Percentiles rank a stretch among this genome's conserved stretches.
These are phyloP conservation scores for Darevskia nairensis DNA, from an alignment of 2,797 vertebrate genomes.

Conservation along the genomic window DNA sequence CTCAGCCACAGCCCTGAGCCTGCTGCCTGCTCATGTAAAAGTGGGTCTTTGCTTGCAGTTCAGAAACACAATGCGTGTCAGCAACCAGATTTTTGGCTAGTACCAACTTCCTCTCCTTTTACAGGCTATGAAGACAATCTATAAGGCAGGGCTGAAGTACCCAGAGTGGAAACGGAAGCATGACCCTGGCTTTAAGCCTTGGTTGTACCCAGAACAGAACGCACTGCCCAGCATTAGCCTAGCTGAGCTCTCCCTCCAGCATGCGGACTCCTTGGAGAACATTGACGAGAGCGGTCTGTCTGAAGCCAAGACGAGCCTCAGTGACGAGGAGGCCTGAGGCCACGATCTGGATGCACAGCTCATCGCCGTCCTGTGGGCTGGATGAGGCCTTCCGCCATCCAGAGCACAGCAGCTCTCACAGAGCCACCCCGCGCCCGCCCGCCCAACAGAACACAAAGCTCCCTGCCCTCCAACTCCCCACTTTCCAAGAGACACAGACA, in stretches of 20 bases:
- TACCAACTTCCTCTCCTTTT: rapidly evolving
- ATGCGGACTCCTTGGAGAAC: slow-evolving; percentile 85
- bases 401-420: background rate
- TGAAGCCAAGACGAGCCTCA: slow-evolving; percentile 81
- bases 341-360: rapidly evolving
- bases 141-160: slow-evolving; percentile 90
- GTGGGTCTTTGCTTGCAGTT: too few species aligned
- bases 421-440: background rate
- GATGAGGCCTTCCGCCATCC: background rate
- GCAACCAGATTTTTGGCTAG: background rate
- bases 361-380: background rate
- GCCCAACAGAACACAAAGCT: too few species aligned
- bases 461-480: background rate
- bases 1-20: background rate
- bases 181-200: slow-evolving; percentile 82
- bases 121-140: slow-evolving; percentile 89
- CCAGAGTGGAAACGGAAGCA: slow-evolving; percentile 88
- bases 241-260: slow-evolving; percentile 80
- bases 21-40: too few species aligned
- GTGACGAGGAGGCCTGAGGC: slow-evolving; percentile 81
- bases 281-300: slow-evolving; percentile 84
- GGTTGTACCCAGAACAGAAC: slow-evolving; percentile 88
- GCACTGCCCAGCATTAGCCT: slow-evolving; percentile 78
- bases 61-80: background rate
- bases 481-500: background rate